A percentile compares a stretch with the other conserved stretches of the same genome.
Conservation (phyloP, 1,140 invertebrate species). For the Tetraneura akinire region DNA sequence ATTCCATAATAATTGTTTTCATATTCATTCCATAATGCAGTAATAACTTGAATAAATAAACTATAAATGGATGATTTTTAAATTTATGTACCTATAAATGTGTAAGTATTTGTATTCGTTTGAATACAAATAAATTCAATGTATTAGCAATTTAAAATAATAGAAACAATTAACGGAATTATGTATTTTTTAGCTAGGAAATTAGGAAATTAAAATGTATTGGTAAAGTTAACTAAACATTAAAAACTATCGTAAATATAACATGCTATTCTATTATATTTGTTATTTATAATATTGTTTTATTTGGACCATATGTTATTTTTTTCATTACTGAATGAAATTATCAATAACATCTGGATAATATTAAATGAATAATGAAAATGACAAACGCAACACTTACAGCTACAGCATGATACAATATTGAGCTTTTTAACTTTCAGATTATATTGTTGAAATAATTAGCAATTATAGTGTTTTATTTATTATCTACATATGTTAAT, state of each 20-base stretch:
- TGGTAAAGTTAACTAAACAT: not conserved
- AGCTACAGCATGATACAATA: not conserved
- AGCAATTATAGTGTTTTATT: not conserved
- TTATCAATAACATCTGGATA: slow-evolving; percentile 15
- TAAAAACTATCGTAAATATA: not conserved
- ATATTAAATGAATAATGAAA: slow-evolving; percentile 27
- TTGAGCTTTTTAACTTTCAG: not conserved
- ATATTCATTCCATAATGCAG: not conserved
- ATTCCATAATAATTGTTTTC: not conserved
- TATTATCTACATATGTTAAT: not conserved
- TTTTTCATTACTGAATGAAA: not conserved
- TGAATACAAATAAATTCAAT: no score
- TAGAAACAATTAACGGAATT: no score
- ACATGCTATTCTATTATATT: not conserved
- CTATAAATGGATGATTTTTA: no score
- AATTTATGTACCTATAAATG: no score
- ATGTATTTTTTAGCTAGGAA: no score
- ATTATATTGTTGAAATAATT: not conserved
- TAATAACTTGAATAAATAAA: no score
- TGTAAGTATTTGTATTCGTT: no score
- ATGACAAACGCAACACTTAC: not conserved
- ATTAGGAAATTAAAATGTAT: no score
- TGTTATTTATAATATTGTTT: slow-evolving; percentile 18
- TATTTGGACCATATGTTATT: slow-evolving; percentile 29
- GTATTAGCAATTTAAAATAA: no score